Percentiles rank a stretch among this genome's conserved stretches.
These are phyloP conservation scores for Xestia sexstrigata DNA, from an alignment of 2,888 invertebrate genomes.

Conservation along the genomic window DNA sequence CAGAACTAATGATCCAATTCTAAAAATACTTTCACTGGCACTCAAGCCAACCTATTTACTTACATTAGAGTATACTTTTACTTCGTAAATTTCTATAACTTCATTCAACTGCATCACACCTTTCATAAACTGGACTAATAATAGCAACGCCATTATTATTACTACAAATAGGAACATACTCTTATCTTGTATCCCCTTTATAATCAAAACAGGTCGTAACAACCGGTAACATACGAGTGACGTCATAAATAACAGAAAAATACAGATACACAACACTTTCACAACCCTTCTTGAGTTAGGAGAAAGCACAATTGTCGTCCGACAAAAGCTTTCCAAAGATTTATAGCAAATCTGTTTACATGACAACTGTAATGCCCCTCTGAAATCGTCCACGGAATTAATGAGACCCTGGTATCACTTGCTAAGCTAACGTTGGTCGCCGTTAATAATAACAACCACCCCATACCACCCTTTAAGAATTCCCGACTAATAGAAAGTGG, in stretches of 20 bases:
- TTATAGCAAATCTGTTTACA: constrained; percentile 79
- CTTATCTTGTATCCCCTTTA: constrained; percentile 23
- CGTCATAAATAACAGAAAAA: constrained; percentile 61
- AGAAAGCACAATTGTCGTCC: constrained; percentile 59
- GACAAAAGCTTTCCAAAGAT: constrained; percentile 70
- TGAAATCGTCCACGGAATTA: constrained; percentile 78
- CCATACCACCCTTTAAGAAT: constrained; percentile 89
- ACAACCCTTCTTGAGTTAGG: constrained; percentile 59
- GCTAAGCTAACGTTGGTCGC: constrained; percentile 87
- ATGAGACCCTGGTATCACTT: constrained; percentile 81
- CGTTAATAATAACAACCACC: constrained; percentile 86
- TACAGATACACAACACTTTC: constrained; percentile 46
- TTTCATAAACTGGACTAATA: background rate
- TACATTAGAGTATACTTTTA: too few species aligned
- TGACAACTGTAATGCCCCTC: constrained; percentile 77
- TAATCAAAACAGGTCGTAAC: constrained; percentile 41
- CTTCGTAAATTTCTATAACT: background rate
- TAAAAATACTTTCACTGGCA: too few species aligned
- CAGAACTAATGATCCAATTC: too few species aligned
- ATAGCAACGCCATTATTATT: constrained; percentile 14
- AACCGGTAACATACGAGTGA: constrained; percentile 39
- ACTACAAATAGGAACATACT: constrained; percentile 45
- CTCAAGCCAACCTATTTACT: background rate
- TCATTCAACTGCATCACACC: background rate
- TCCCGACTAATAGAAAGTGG: constrained; percentile 89